Conservation (phyloP, 2,797 vertebrate genomes). For the Smutsia gigantea region DNA sequence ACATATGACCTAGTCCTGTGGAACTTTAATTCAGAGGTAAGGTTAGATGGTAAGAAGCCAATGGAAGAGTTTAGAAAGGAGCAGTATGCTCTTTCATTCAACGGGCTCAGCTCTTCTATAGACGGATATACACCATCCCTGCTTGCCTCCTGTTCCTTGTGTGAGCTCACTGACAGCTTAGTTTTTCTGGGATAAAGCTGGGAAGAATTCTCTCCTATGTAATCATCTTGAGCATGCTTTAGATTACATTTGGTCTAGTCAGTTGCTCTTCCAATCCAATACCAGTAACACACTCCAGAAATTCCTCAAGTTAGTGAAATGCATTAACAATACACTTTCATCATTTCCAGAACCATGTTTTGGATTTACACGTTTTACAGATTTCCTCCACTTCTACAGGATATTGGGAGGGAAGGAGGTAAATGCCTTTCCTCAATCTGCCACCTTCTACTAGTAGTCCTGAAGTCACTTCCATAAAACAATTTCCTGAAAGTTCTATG, state of each 20-base stretch:
- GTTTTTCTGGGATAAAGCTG: neutral
- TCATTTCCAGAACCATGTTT: neutral
- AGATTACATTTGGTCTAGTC: neutral
- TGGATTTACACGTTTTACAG: constrained; percentile 45
- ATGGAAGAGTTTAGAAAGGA: neutral
- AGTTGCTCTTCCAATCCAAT: neutral
- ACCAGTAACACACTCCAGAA: neutral
- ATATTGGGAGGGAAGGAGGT: constrained; percentile 31
- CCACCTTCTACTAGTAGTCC: neutral
- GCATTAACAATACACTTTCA: neutral
- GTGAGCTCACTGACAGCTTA: neutral
- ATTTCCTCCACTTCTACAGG: constrained; percentile 31
- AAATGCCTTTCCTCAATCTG: neutral
- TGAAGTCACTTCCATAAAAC: constrained; percentile 42
- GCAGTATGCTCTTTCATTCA: rapidly evolving
- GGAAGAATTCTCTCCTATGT: neutral
- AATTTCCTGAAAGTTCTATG: constrained; percentile 19
- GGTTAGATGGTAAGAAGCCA: neutral
- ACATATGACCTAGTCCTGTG: too few relatives aligned
- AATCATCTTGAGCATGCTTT: neutral
- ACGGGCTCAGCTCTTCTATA: rapidly evolving
- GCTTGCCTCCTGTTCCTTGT: neutral
- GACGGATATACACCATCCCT: rapidly evolving
- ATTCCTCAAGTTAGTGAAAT: neutral
- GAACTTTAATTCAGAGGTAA: neutral